Base-by-base conservation (phyloP, 1,140 invertebrate genomes). In the Meteorus sp. region DNA sequence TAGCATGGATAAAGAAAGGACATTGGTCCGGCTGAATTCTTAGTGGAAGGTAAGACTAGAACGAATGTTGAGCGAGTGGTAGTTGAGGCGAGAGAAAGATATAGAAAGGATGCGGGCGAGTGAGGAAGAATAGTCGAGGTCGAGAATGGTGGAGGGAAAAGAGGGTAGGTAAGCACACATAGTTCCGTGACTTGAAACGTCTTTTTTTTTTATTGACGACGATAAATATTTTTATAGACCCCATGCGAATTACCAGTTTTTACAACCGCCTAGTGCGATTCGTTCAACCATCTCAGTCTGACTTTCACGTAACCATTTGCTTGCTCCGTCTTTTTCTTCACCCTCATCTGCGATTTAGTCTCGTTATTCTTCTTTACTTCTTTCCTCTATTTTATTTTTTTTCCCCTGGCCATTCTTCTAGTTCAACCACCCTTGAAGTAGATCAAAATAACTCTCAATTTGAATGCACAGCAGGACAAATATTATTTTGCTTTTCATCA, bases 231-330 rank as follows among this genome's bases (percentile, higher is more conserved):
- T 78, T 78, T 77, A 78, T 78, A 63, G 68, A 70, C 65, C 71
- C 67, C 70, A 67, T 69, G 73, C 66, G 76, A 77, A 78, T 77
- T 72, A 73, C 74, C 68, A 68, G 66, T 72, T 74, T 78, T 76
- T 75, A 76, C 65, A 67, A 61, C 63, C 54, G 22, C n/a, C 25
- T 43, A 15, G 22, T 4, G 9, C 9, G 17, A 15, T 29, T 44
- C 15, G 22, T 39, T 23, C 7, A 9, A 19, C 41, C 41, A 11
- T 23, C 15, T 23, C 41, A 35, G 33, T 11, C 15, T 19, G 13
- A 35, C 33, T 47, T 20, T 44, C 15, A 44, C 11, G 2, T 15
- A n/a, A 19, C 20, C 15, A 7, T 19, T 44, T n/a, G 3, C 20
- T 15, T 44, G 5, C 13, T 37, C n/a, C 5, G 5, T 3, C 5